A percentile compares a stretch with the other conserved stretches of the same genome.
Conservation (phyloP, 1,140 invertebrate species). For the Octopus sinensis region DNA sequence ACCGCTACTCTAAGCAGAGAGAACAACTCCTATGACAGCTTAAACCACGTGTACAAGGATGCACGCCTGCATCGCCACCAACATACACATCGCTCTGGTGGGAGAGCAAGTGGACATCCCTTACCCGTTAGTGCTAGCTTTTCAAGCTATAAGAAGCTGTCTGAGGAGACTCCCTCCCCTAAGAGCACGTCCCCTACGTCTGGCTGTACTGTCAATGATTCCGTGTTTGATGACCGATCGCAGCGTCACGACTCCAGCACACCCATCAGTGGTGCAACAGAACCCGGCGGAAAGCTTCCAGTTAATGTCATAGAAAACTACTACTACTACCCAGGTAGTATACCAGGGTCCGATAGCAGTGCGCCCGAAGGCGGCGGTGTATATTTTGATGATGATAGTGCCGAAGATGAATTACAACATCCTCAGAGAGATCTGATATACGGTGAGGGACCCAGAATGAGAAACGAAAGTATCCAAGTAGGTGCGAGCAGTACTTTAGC, state of each 20-base stretch:
- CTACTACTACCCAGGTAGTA: constrained; percentile 11
- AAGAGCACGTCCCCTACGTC: constrained; percentile 11
- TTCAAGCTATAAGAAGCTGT: constrained; percentile 16
- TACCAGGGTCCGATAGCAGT: constrained; percentile 11
- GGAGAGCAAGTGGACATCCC: neutral
- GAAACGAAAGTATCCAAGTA: neutral
- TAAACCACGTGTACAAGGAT: constrained; percentile 11
- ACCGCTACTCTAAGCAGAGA: neutral
- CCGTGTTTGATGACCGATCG: neutral
- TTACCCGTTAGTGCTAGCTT: constrained; percentile 13
- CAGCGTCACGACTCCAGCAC: neutral
- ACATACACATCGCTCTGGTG: neutral
- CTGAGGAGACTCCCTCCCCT: constrained; percentile 13
- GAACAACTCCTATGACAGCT: constrained; percentile 13
- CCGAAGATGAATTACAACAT: neutral
- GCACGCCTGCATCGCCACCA: neutral
- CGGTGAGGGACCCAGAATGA: neutral
- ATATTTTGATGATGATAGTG: neutral
- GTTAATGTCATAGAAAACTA: constrained; percentile 13
- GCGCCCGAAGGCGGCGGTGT: neutral
- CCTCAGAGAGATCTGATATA: neutral
- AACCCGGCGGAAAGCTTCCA: neutral
- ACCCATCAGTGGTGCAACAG: neutral
- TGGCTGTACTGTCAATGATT: constrained; percentile 3
- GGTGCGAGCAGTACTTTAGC: neutral